Evolutionary conservation across 2,888 invertebrate species (phyloP).

Genomic region (Oscheius myriophilus): DNA sequence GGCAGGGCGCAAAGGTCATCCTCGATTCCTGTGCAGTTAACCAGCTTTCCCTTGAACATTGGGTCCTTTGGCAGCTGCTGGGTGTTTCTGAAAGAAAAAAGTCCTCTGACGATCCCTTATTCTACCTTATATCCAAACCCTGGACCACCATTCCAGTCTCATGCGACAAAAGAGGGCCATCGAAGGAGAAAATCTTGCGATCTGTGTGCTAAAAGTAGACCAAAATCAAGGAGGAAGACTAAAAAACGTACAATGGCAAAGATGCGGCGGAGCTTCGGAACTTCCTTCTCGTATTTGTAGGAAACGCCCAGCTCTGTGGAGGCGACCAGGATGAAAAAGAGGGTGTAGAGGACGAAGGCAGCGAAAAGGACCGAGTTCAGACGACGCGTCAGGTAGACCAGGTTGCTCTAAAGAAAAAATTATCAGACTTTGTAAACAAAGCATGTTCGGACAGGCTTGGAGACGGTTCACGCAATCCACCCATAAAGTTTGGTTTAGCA

Average conservation of each 20-base stretch:
- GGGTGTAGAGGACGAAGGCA: constrained; percentile 61
- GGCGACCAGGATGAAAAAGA: constrained; percentile 62
- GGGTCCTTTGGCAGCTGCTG: background rate
- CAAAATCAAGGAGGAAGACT: background rate
- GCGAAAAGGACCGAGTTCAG: constrained; percentile 68
- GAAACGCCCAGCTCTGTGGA: constrained; percentile 81
- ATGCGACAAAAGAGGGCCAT: constrained; percentile 38
- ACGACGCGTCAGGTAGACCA: constrained; percentile 72
- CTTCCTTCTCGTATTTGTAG: constrained; percentile 78
- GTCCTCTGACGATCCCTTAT: background rate
- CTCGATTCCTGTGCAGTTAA: background rate
- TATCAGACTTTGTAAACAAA: background rate
- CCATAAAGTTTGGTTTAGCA: too few species aligned
- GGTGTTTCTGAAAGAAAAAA: background rate
- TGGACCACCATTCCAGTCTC: constrained; percentile 63
- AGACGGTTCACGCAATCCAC: too few species aligned
- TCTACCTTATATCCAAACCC: constrained; percentile 58
- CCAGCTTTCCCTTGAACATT: too few species aligned
- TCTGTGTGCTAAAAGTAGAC: constrained; percentile 55
- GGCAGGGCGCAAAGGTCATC: constrained; percentile 19
- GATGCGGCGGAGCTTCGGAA: constrained; percentile 81
- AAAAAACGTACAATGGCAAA: constrained; percentile 78
- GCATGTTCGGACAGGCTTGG: background rate
- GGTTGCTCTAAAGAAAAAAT: constrained; percentile 71
- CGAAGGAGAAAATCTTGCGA: constrained; percentile 59